Evolutionary conservation across 1,140 invertebrate species (phyloP).

Genomic region (Pseudomyrmex sp.): DNA sequence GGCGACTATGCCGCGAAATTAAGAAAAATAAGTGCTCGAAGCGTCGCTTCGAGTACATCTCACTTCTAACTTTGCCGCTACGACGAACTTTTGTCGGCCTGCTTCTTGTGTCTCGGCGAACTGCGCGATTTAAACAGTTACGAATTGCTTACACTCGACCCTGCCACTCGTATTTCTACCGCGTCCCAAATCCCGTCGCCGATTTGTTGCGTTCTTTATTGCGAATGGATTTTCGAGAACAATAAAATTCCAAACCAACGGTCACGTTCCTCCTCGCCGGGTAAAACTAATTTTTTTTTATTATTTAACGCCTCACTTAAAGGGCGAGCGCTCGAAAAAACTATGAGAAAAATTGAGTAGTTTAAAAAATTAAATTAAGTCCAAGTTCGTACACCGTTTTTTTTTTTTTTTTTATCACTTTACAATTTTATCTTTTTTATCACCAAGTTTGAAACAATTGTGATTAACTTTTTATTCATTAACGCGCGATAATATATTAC

Average conservation of each 20-base stretch:
- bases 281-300: constrained; percentile 49
- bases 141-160: constrained; percentile 47
- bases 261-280: background rate
- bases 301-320: constrained; percentile 19
- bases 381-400: background rate
- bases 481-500: background rate
- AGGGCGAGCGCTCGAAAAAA: background rate
- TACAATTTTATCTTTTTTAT: background rate
- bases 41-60: constrained; percentile 7
- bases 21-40: constrained; percentile 44
- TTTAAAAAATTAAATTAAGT: constrained; percentile 29
- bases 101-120: constrained; percentile 48
- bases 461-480: background rate
- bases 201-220: constrained; percentile 52
- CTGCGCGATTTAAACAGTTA: constrained; percentile 56
- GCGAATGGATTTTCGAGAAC: constrained; percentile 47
- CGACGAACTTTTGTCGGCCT: constrained; percentile 38
- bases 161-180: constrained; percentile 33
- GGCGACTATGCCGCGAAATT: constrained; percentile 23
- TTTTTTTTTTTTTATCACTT: background rate
- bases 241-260: constrained; percentile 41
- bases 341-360: constrained; percentile 23
- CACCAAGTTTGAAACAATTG: background rate
- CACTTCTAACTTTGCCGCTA: constrained; percentile 26
- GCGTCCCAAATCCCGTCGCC: constrained; percentile 42